phyloP scores from a whole-genome alignment of 2,888 invertebrate species.

The Euplexia lucipara region DNA sequence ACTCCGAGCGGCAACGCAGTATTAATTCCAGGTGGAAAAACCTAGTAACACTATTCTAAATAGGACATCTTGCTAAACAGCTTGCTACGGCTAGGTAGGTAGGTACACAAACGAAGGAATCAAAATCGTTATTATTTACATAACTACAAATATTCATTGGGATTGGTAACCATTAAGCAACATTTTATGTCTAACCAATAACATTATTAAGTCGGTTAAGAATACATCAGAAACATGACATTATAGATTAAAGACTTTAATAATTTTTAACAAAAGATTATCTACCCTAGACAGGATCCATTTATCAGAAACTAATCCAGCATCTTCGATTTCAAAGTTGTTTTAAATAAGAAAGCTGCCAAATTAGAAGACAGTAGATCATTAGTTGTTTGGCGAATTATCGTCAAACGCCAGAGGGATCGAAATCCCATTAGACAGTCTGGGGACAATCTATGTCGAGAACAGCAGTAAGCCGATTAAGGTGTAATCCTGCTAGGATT shows the following conservation, averaged over 20 bases:
- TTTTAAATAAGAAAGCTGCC: constrained; percentile 10
- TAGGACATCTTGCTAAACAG: no score
- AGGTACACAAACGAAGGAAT: no score
- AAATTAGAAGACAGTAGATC: constrained; percentile 35
- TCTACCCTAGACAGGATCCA: neutral
- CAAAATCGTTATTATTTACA: no score
- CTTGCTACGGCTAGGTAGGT: no score
- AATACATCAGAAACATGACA: neutral
- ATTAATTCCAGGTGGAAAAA: no score
- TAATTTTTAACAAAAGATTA: neutral
- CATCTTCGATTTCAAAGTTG: neutral
- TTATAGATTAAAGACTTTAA: no score
- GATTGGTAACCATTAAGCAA: no score
- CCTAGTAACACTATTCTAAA: no score
- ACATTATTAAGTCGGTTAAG: neutral
- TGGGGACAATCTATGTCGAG: constrained; percentile 34
- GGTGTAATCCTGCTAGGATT: constrained; percentile 50
- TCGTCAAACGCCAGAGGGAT: constrained; percentile 45
- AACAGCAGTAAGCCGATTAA: constrained; percentile 61
- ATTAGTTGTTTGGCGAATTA: constrained; percentile 44
- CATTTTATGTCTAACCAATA: no score
- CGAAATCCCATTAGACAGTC: constrained; percentile 60
- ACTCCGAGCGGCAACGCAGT: no score
- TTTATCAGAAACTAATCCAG: neutral
- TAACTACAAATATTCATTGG: no score